Evolutionary conservation across 2,797 vertebrate species (phyloP), one percentile per base, ranked within the genome.

Genomic region (Tangara arthus): DNA sequence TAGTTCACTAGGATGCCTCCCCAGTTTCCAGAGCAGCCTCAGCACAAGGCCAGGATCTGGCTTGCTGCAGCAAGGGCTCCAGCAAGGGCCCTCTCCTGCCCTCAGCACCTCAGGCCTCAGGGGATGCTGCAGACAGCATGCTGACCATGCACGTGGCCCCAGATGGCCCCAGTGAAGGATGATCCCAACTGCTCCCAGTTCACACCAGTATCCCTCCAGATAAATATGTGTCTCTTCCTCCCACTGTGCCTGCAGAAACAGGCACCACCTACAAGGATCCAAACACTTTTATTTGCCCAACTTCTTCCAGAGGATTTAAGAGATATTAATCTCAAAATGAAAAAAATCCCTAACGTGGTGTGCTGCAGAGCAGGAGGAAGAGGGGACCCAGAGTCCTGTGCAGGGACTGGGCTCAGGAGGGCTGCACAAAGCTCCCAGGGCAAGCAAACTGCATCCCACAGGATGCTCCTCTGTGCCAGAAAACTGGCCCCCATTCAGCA

Each of bases 81-180:
- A 77, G 8, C 12, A 8, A 39, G 32, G 28, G 8, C 41, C 53
- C 41, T 46, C 15, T 73, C 50, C 72, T 27, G 37, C 21, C 16
- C 26, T 12, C 18, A 32, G 47, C n/a, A 13, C 21, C 32, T 16
- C 4, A 6, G 73, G 64, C 55, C 78, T 5, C 44, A 28, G 61
- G 34, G 9, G 26, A 32, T 37, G 39, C 8, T n/a, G 30, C 69
- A 78, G 35, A 14, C 19, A 11, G 6, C 1, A 0, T 20, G 21
- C 61, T 72, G 35, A 26, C 18, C 44, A 2, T 1, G 0, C 39
- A 2, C 5, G 11, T 1, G 2, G 52, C 18, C 52, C 46, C 64
- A 32, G 18, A 4, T 5, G 21, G 47, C 42, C 70, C 61, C 57
- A 59, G 49, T 1, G 30, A 47, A 52, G 69, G 44, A 44, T 71